Base-by-base conservation (phyloP, 2,113 vertebrate species). In the Sterna hirundo region DNA sequence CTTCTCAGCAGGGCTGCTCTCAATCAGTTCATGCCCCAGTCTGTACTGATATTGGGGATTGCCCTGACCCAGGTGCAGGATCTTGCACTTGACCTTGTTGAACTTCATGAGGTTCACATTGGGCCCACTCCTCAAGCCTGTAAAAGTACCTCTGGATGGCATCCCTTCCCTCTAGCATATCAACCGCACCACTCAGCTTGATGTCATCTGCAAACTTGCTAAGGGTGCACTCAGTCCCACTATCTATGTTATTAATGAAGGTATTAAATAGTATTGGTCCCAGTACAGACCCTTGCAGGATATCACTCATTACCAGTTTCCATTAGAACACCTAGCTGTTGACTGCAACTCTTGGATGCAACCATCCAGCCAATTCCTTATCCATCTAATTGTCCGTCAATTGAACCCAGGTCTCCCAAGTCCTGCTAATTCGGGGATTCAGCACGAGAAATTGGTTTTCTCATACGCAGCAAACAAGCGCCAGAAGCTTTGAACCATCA, bases 91-190 rank as follows among this genome's bases (percentile, higher is more conserved):
- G 17, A 9, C 42, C 54, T 62, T 54, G 38, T 49, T 83, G 36
- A 86, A 83, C 51, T 83, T 51, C 38, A 25, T 57, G 62, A 76
- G 2, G 12, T 70, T 64, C 30, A 42, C 26, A 55, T 8, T 10
- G 11, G 11, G 15, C 38, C 36, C 34, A 49, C 17, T 76, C 38
- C 36, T 87, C 26, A 66, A 84, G 36, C 22, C 52, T 94, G 57
- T 57, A 42, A 61, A 47, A 22, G 47, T 84, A 12, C 19, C 22
- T 71, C 29, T 76, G 51, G 42, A 62, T 38, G n/a, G 22, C 65
- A 54, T 27, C 38, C 29, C n/a, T 70, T 38, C 42, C 17, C 64
- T 68, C 42, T 7, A 62, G 42, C 0, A 0, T 62, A 58, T 40
- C 52, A 68, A 4, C n/a, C 54, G 38, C 30, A 58, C 25, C 51